These are phyloP conservation scores for Tamandua tetradactyla DNA, from an alignment of 2,797 vertebrate species.

Conservation along the genomic window DNA sequence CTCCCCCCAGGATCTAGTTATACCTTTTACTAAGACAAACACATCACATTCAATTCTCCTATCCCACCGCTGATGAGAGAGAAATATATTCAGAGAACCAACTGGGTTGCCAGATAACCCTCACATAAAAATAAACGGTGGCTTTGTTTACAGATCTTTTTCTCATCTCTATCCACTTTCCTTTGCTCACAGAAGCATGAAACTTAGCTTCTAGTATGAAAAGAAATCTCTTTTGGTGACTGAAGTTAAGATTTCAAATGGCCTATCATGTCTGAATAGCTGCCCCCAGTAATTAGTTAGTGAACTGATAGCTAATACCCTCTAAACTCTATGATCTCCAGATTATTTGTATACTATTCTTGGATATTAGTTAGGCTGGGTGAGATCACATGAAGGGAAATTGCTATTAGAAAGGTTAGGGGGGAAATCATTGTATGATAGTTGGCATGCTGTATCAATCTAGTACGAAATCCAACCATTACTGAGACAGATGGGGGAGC, in stretches of 20 bases:
- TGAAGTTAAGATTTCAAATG: conserved; percentile 46
- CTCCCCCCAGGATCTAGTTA: conserved; percentile 70
- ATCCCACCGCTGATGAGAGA: conserved; percentile 51
- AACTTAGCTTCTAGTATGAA: background rate
- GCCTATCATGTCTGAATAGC: conserved; percentile 30
- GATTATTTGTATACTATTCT: conserved; percentile 63
- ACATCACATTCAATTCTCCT: conserved; percentile 61
- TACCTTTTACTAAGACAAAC: conserved; percentile 71
- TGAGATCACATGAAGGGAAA: conserved; percentile 60
- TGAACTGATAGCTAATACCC: background rate
- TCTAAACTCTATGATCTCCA: conserved; percentile 4
- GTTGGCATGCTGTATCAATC: conserved; percentile 80
- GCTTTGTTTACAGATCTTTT: conserved; percentile 48
- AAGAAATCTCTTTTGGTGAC: background rate
- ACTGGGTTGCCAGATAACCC: conserved; percentile 4
- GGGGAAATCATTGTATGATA: conserved; percentile 55
- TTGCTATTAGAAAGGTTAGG: conserved; percentile 66
- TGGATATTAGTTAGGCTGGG: conserved; percentile 40
- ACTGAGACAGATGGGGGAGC: conserved; percentile 88
- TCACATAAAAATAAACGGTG: background rate
- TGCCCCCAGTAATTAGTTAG: conserved; percentile 57
- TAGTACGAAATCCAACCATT: conserved; percentile 79
- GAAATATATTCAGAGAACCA: conserved; percentile 47
- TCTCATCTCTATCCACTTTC: background rate
- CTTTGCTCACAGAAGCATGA: background rate